Evolutionary conservation across 2,113 vertebrate species (phyloP), one percentile per base, ranked within the genome.

Genomic region (Platichthys flesus): DNA sequence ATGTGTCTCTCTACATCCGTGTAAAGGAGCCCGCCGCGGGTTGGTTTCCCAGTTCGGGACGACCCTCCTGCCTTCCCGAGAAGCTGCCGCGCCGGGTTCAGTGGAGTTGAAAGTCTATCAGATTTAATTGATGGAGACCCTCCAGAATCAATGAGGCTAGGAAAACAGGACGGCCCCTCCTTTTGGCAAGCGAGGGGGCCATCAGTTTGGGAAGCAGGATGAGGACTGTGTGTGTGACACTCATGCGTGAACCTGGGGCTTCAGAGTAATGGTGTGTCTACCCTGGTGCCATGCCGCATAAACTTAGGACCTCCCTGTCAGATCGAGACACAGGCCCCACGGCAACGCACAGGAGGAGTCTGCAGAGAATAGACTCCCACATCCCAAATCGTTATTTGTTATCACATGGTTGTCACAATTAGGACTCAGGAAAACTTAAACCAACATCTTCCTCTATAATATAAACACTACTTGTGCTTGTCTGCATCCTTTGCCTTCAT

Each of bases 121-220:
- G 74, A 79, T 87, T 90, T 92, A 92, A 94, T 93, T 92, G 91
- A 93, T 91, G 85, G 83, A 89, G 87, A 93, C 86, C 85, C 86
- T 91, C 79, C 71, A 81, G 85, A 88, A 86, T 84, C 90, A 93
- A 91, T 93, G 91, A 92, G 85, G 90, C 91, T 86, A 70, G 65
- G 62, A 90, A 89, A 91, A 78, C 82, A 86, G 87, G 88, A 85
- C 89, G 84, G 77, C 85, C 90, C 88, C 83, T 84, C 88, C 90
- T 74, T 85, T 91, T 84, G 79, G 85, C 72, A n/a, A 87, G 79
- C 86, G 79, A 89, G 85, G 84, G 88, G 85, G 81, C 91, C 82
- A 84, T 89, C 84, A 81, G 82, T 61, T 56, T 65, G 79, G 74
- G 81, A 72, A 78, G 74, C 70, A 57, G 75, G 81, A 76, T 14